Base-by-base conservation (phyloP, 1,140 invertebrate species). In the Drosophila ercepeae region DNA sequence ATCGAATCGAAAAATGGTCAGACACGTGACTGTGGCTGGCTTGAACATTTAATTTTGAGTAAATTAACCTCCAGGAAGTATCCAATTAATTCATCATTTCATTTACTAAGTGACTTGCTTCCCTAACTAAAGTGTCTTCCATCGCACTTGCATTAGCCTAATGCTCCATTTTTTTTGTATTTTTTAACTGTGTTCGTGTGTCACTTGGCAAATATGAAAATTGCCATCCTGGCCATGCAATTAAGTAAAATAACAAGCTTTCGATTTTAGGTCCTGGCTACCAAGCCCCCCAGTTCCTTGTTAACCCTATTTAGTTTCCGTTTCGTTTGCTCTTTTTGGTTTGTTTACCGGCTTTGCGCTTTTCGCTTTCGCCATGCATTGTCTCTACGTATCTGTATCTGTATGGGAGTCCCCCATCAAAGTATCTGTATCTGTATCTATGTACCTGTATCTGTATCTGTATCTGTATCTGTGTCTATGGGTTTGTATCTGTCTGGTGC, bases 171-270 rank as follows among this genome's bases (percentile, higher is more conserved):
- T 50, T 19, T n/a, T n/a, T n/a, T n/a, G n/a, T n/a, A n/a, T n/a
- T n/a, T n/a, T 9, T 32, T 39, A 19, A 1, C 4, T 4, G 4
- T 27, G 21, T 23, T 58, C 19, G 29, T 8, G 7, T 39, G 54
- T 25, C 67, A 42, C 64, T 46, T 39, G 23, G 51, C 68, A 71
- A 71, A 71, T 60, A 69, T 58, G 39, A 60, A 71, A 71, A 71
- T 69, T 50, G 53, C 39, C 46, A 44, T 59, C 14, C 45, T 27
- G 51, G 29, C 13, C 67, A 58, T 58, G 64, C 64, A 70, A 70
- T 60, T 71, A 71, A 51, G 53, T 71, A 69, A 70, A 71, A 71
- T 71, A 69, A 71, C 65, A 69, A 48, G 41, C 29, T 55, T 50
- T 55, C 34, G 57, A 75, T 61, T 69, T 51, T 34, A 36, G 45